Base-by-base conservation (phyloP, 1,140 invertebrate genomes). In the Drosophila eugracilis region DNA sequence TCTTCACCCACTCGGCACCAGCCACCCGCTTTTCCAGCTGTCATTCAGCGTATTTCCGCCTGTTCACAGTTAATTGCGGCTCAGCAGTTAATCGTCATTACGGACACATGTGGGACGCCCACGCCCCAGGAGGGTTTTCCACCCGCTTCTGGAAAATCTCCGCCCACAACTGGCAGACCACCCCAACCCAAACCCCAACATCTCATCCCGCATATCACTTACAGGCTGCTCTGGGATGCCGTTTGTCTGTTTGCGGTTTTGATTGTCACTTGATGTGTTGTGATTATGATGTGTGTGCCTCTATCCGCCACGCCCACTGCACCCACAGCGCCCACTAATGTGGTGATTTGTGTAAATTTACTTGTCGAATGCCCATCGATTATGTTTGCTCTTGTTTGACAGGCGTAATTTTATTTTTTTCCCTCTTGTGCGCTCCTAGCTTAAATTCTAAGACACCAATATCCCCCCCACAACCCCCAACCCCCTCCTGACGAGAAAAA, bases 211-310 rank as follows among this genome's bases (percentile, higher is more conserved):
- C 73, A 80, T 83, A 88, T 81, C 81, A 78, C 73, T 88, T 63
- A 67, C 77, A 75, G 63, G 45, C 83, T 70, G 57, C 63, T 71
- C 60, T 88, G 65, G 63, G 60, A 86, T 86, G 74, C 75, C 60
- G 78, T 86, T 86, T 86, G 83, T 83, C 83, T 88, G 83, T 89
- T 88, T 88, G 84, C 78, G 83, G 84, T 78, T 88, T 88, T 80
- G 85, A 88, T 88, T 88, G 83, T 88, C 83, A 89, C 84, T 88
- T 88, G 83, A 89, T 88, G 83, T 88, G 75, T 83, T 88, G 78
- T 89, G 84, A 88, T 88, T 88, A 83, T 83, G 78, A 88, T 83
- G 65, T 58, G 44, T 58, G 26, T 45, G 50, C 44, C 28, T 15
- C 21, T 49, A 22, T 49, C 15, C 21, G 32, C 62, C 48, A 57